Evolutionary conservation across 2,888 invertebrate genomes (phyloP).

Genomic region (Notodonta ziczac): DNA sequence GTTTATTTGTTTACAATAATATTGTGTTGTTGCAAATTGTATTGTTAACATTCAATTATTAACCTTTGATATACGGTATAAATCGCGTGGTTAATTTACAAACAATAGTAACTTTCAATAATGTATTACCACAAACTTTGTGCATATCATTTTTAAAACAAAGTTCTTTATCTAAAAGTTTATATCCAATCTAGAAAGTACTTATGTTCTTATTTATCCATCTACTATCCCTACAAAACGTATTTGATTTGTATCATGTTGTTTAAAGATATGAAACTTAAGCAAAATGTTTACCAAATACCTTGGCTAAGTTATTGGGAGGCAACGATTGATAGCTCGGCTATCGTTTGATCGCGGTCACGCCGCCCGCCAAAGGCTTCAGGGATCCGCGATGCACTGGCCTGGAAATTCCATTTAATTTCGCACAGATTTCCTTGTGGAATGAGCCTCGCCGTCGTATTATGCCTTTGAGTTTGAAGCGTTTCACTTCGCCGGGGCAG

Average conservation of each 20-base stretch:
- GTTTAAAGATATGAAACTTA: neutral
- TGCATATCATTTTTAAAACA: too few species aligned
- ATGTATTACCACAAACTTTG: too few species aligned
- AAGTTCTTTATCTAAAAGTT: too few species aligned
- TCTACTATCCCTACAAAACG: too few species aligned
- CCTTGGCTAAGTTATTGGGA: constrained; percentile 21
- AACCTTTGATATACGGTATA: too few species aligned
- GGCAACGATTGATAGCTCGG: constrained; percentile 14
- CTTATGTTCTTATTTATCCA: too few species aligned
- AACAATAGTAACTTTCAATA: too few species aligned
- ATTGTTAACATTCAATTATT: neutral
- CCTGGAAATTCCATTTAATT: constrained; percentile 76
- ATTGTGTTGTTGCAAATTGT: neutral
- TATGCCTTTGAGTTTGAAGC: constrained; percentile 18
- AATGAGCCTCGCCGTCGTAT: constrained; percentile 30
- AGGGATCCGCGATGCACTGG: constrained; percentile 61
- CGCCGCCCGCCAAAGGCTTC: constrained; percentile 58
- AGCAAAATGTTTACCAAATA: neutral
- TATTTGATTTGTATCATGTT: neutral
- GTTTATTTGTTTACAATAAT: too few species aligned
- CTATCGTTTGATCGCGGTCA: constrained; percentile 58
- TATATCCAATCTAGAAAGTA: too few species aligned
- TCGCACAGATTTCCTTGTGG: constrained; percentile 52
- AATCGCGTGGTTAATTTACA: too few species aligned
- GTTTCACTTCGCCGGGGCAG: neutral